A percentile compares a stretch with the other conserved stretches of the same genome.
Evolutionary conservation across 1,140 invertebrate genomes (phyloP).

Genomic region (Papilio xuthus): DNA sequence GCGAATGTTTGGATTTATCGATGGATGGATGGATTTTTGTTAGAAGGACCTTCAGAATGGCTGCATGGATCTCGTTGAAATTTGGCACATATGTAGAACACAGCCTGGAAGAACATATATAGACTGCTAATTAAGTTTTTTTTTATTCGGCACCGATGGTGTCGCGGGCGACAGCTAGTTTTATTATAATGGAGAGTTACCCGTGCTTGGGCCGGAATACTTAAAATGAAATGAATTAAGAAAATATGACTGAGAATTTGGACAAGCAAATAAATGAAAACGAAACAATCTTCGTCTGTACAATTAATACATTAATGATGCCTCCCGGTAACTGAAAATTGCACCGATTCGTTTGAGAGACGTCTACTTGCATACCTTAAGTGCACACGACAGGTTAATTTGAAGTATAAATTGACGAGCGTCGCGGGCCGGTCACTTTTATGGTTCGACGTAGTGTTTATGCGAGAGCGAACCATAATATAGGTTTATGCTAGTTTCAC

Average conservation of each 20-base stretch:
- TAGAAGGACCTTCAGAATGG: no score
- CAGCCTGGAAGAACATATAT: no score
- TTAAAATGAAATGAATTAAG: not conserved
- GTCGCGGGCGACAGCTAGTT: no score
- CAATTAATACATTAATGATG: slow-evolving; percentile 60
- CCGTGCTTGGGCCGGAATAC: not conserved
- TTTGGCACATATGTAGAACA: no score
- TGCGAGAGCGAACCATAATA: slow-evolving; percentile 57
- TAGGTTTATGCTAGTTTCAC: slow-evolving; percentile 50
- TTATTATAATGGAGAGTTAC: no score
- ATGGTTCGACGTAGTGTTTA: slow-evolving; percentile 62
- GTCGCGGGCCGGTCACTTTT: slow-evolving; percentile 59
- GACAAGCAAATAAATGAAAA: slow-evolving; percentile 18
- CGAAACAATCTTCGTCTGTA: slow-evolving; percentile 34
- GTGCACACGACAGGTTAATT: slow-evolving; percentile 75
- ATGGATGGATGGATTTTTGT: no score
- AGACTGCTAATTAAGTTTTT: no score
- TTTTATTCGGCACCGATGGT: no score
- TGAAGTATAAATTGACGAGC: slow-evolving; percentile 74
- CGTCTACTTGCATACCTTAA: slow-evolving; percentile 57
- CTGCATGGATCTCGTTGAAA: no score
- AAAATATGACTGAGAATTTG: slow-evolving; percentile 8
- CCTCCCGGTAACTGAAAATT: slow-evolving; percentile 62
- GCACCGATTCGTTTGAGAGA: slow-evolving; percentile 61
- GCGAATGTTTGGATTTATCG: no score